Conservation (phyloP, 2,888 invertebrate genomes). For the Cantharis lateralis region DNA sequence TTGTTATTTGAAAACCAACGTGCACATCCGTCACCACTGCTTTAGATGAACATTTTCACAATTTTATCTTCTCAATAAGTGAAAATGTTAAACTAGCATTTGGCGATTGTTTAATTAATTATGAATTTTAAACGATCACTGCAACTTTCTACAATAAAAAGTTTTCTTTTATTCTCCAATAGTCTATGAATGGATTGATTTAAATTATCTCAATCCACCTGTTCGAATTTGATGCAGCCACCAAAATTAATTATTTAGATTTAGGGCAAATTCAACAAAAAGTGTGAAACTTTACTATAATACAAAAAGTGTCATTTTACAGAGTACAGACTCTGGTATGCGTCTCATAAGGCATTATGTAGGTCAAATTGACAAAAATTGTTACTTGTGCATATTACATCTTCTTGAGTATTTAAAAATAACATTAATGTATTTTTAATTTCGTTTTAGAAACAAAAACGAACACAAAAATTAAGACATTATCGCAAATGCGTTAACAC, state of each 20-base stretch:
- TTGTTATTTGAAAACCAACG: background rate
- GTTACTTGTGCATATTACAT: background rate
- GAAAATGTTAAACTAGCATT: background rate
- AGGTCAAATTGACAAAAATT: background rate
- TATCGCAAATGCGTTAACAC: background rate
- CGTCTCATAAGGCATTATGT: background rate
- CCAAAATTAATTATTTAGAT: background rate
- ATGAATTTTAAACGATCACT: background rate
- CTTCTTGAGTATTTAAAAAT: background rate
- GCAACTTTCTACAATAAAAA: background rate
- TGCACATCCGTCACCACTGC: background rate
- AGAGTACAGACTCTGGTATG: background rate
- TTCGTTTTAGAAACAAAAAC: background rate
- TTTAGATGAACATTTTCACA: background rate
- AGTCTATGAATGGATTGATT: background rate
- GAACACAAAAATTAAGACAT: background rate
- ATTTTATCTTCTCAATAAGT: background rate
- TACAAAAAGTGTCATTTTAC: background rate
- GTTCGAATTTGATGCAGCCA: background rate
- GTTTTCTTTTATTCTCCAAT: background rate
- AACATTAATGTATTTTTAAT: background rate
- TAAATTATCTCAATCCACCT: background rate
- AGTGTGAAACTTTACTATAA: background rate
- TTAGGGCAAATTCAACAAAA: background rate
- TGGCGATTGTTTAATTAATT: background rate